These are phyloP conservation scores for Drosophila siamana DNA, from an alignment of 2,888 invertebrate species.

Conservation along the genomic window DNA sequence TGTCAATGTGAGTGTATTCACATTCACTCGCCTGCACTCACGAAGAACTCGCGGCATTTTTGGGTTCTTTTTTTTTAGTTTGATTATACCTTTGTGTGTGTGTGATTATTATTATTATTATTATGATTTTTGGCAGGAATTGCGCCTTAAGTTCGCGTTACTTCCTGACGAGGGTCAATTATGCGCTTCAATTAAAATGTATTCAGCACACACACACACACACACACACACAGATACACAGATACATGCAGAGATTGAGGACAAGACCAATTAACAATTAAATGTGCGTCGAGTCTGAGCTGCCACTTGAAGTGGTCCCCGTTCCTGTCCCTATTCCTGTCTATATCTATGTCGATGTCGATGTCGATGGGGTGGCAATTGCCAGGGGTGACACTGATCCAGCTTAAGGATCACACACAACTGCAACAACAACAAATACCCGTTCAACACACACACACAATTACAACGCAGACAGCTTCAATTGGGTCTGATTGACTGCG, in stretches of 20 bases:
- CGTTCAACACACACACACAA: not conserved
- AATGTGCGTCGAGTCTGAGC: conserved; percentile 37
- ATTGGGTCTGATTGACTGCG: not conserved
- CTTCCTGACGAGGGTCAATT: conserved; percentile 70
- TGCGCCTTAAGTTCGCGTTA: conserved; percentile 18
- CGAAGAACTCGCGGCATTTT: not conserved
- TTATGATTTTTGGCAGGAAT: conserved; percentile 9
- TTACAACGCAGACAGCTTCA: not conserved
- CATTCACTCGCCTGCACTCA: not conserved
- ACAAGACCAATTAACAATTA: conserved; percentile 75
- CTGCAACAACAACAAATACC: no score
- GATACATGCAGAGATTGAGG: conserved; percentile 30
- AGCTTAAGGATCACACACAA: conserved; percentile 16
- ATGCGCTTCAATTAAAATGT: conserved; percentile 77
- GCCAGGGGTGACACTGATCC: conserved; percentile 42
- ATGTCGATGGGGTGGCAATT: conserved; percentile 29
- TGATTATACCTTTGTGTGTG: not conserved
- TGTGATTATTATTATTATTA: not conserved
- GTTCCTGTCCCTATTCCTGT: no score
- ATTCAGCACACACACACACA: conserved; percentile 71
- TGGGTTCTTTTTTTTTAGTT: no score
- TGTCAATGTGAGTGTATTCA: conserved; percentile 21
- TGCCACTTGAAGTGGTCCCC: conserved; percentile 29
- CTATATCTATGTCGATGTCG: not conserved
- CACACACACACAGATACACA: conserved; percentile 53